phyloP scores from a whole-genome alignment of 2,797 vertebrate genomes.

The Sebastes aleutianus region DNA sequence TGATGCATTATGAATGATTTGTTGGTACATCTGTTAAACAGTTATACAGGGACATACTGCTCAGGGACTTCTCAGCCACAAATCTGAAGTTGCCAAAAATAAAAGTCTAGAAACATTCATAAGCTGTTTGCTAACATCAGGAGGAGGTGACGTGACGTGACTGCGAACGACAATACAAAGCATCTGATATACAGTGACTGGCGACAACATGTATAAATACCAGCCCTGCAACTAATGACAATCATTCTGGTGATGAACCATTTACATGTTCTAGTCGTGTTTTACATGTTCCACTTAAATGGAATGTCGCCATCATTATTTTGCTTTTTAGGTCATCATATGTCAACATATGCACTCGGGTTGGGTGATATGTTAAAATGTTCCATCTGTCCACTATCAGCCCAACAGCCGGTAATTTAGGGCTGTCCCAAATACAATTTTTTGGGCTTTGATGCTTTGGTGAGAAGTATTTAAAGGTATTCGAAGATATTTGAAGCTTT shows the following conservation, averaged over 20 bases:
- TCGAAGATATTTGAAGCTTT: too few species aligned
- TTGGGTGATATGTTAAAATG: not conserved
- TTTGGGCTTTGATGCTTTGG: too few species aligned
- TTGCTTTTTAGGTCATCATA: not conserved
- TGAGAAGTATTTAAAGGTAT: too few species aligned
- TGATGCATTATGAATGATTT: constrained; percentile 44
- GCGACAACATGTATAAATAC: not conserved
- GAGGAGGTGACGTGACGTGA: not conserved
- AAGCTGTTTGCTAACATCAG: not conserved
- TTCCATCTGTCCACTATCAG: not conserved
- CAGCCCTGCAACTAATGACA: not conserved
- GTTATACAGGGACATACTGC: not conserved
- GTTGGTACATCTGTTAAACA: constrained; percentile 41
- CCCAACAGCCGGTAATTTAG: too few species aligned
- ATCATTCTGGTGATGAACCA: not conserved
- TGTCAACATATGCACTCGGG: not conserved
- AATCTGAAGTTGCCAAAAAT: not conserved
- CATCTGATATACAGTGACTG: not conserved
- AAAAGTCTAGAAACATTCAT: not conserved
- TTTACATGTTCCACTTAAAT: not conserved
- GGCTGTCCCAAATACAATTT: too few species aligned
- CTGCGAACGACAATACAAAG: not conserved
- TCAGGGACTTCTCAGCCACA: not conserved
- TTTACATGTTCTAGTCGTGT: not conserved
- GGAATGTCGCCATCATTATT: not conserved